Percentiles rank a stretch among this genome's conserved stretches.
Evolutionary conservation across 2,113 vertebrate genomes (phyloP).

Genomic region (Anser cygnoides): DNA sequence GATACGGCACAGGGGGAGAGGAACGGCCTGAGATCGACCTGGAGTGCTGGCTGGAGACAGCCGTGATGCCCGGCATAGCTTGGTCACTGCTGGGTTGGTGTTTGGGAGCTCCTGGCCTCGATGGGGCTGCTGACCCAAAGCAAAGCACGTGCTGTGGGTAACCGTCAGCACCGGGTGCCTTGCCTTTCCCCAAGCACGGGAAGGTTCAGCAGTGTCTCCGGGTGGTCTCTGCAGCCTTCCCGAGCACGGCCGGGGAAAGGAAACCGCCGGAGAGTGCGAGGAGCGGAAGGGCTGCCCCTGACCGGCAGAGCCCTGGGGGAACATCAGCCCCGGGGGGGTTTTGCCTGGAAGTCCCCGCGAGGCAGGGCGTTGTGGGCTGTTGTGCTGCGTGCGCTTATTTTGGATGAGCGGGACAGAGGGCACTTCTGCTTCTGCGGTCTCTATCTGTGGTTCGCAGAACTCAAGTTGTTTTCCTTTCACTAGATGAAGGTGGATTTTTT

Average conservation of each 20-base stretch:
- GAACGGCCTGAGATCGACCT: not conserved
- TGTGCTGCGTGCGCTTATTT: not conserved
- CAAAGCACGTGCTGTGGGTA: rapidly evolving
- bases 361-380: not conserved
- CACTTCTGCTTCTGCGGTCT: constrained; percentile 45
- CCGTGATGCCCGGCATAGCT: not conserved
- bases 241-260: not conserved
- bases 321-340: rapidly evolving
- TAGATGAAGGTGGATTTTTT: not conserved
- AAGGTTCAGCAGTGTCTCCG: not conserved
- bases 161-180: not conserved
- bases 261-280: not conserved
- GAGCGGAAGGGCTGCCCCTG: rapidly evolving
- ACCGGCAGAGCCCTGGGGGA: rapidly evolving
- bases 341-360: not conserved
- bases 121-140: not conserved
- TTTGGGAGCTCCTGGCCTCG: not conserved
- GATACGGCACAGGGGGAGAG: rapidly evolving
- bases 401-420: not conserved
- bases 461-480: constrained; percentile 41
- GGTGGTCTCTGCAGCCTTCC: not conserved
- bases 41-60: not conserved
- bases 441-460: constrained; percentile 18
- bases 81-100: rapidly evolving
- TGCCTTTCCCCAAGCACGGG: rapidly evolving